These are phyloP conservation scores for Silurus meridionalis DNA, from an alignment of 2,113 vertebrate genomes.

Conservation along the genomic window DNA sequence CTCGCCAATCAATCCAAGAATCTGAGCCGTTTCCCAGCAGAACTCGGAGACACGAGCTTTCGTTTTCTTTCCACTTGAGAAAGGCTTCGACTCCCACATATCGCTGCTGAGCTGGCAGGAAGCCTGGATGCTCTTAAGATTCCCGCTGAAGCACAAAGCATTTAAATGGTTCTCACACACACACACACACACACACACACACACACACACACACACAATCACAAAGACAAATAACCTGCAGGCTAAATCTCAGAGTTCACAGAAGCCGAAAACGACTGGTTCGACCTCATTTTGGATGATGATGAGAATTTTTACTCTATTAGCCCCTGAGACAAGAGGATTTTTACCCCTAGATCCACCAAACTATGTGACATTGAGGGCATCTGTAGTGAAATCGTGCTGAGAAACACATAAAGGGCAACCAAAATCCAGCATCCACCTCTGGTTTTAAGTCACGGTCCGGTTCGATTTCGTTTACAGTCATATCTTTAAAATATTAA, in stretches of 20 bases:
- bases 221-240: conserved; percentile 20
- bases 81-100: conserved; percentile 1
- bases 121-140: conserved; percentile 6
- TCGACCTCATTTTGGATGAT: too few species aligned
- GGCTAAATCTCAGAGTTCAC: neutral
- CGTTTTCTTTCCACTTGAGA: neutral
- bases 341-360: neutral
- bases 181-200: neutral
- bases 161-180: conserved; percentile 1
- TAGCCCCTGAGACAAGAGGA: neutral
- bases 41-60: conserved; percentile 24
- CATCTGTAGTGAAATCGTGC: neutral
- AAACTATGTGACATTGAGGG: neutral
- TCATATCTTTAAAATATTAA: too few species aligned
- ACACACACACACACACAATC: neutral
- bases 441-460: too few species aligned
- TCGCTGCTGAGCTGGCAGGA: conserved; percentile 14
- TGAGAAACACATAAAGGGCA: too few species aligned
- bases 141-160: neutral
- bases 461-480: too few species aligned
- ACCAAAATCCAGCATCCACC: too few species aligned
- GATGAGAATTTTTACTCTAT: neutral
- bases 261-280: too few species aligned
- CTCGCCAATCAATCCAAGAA: neutral
- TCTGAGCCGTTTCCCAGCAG: conserved; percentile 17